Base-by-base conservation (phyloP, 2,888 invertebrate species). In the Apantesis nais region DNA sequence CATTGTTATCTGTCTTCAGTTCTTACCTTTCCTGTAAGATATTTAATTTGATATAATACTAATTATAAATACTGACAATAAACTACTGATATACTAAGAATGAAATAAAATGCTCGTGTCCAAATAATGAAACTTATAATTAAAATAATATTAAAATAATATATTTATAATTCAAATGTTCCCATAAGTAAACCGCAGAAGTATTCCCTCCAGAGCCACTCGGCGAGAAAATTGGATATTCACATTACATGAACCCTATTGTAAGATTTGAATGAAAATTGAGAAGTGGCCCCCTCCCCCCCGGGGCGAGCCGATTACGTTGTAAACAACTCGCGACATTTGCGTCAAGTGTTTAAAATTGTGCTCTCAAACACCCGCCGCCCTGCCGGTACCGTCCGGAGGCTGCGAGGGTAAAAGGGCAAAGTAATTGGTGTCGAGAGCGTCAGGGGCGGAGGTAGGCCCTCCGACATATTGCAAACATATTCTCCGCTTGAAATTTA, bases 401-500 rank as follows among this genome's bases (percentile, higher is more conserved):
- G 78, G 83, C 84, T 73, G 75, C 78, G 79, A 81, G 85, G 85
- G 83, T 83, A 81, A 83, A 82, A 86, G 92, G 89, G 88, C 89
- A 85, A 82, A 88, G 88, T 86, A 85, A 88, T 87, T 83, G 87
- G 83, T 84, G 83, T 85, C 85, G 79, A 83, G 85, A 74, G 81
- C 76, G 73, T 72, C 52, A 81, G 80, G 79, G 77, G 80, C 79
- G 81, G 74, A 76, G 62, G 62, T 29, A 55, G 69, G 80, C 85
- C 82, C 83, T 82, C 78, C 80, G 88, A 93, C 93, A 92, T 92
- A 93, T 93, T 91, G 93, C 92, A 88, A 93, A 93, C 94, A 94
- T 94, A 93, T 93, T 93, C 93, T 88, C 86, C 92, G 89, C 88
- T 93, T 90, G 90, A 93, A 93, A 92, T 93, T 92, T 93, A 94